These are phyloP conservation scores for Brachionus asplanchnoidis DNA, from an alignment of 1,140 invertebrate genomes.

Conservation along the genomic window DNA sequence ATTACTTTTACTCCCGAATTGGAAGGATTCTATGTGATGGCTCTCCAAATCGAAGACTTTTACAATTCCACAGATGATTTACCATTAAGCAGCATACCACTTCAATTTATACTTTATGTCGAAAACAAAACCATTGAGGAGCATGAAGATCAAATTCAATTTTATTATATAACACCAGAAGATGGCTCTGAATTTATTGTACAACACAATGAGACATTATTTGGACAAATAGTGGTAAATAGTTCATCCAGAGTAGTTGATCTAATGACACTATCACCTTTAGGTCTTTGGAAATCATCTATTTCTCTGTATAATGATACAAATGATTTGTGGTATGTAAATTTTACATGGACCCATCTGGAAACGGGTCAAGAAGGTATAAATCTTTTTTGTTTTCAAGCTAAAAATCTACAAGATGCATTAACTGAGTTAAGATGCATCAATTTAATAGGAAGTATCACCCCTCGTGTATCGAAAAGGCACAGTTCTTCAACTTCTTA, in stretches of 20 bases:
- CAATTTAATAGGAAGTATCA: background rate
- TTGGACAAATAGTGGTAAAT: background rate
- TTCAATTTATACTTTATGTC: background rate
- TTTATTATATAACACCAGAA: background rate
- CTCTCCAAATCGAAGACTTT: background rate
- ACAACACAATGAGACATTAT: background rate
- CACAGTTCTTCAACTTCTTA: background rate
- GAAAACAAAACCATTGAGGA: background rate
- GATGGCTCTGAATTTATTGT: background rate
- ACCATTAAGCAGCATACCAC: background rate
- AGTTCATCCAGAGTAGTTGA: background rate
- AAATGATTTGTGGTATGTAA: background rate
- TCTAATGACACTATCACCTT: background rate
- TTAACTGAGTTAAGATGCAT: background rate
- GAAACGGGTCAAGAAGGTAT: background rate
- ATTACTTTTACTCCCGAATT: background rate
- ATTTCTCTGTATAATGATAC: background rate
- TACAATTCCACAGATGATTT: background rate
- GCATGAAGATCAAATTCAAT: background rate
- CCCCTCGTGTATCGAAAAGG: background rate
- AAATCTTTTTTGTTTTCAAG: background rate
- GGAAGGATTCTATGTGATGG: background rate
- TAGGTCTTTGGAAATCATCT: background rate
- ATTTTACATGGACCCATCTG: background rate
- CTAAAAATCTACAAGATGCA: background rate